phyloP scores from a whole-genome alignment of 2,888 invertebrate species.

The Xestia rhomboidea region DNA sequence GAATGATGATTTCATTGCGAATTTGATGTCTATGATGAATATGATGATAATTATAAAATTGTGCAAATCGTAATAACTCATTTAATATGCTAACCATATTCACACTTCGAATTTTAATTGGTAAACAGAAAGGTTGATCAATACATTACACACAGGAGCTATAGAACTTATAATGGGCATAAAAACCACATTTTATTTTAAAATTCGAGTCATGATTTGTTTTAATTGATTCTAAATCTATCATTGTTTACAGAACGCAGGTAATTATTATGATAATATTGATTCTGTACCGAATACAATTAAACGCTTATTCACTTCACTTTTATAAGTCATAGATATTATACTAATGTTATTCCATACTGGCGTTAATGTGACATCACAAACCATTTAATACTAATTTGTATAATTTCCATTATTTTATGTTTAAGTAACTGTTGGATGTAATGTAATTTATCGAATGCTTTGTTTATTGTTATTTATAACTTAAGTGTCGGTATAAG shows the following conservation, averaged over 20 bases:
- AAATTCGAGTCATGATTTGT: slow-evolving; percentile 18
- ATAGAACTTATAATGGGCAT: not conserved
- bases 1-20: slow-evolving; percentile 25
- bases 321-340: slow-evolving; percentile 48
- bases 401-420: slow-evolving; percentile 46
- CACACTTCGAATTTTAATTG: not conserved
- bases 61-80: slow-evolving; percentile 7
- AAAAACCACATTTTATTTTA: slow-evolving; percentile 1
- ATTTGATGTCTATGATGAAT: slow-evolving; percentile 21
- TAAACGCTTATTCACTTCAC: slow-evolving; percentile 28
- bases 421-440: slow-evolving; percentile 16
- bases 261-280: slow-evolving; percentile 45
- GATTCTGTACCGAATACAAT: slow-evolving; percentile 30
- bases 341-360: slow-evolving; percentile 38
- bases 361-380: slow-evolving; percentile 39
- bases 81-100: not conserved
- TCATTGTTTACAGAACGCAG: slow-evolving; percentile 31
- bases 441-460: slow-evolving; percentile 8
- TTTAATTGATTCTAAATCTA: slow-evolving; percentile 46
- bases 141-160: not conserved
- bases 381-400: slow-evolving; percentile 46
- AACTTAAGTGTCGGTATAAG: slow-evolving; percentile 15
- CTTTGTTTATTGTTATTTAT: slow-evolving; percentile 24
- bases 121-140: slow-evolving; percentile 7
- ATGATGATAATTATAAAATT: slow-evolving; percentile 7